Base-by-base conservation (phyloP, 1,140 invertebrate species). In the Bathynomus jamesi region DNA sequence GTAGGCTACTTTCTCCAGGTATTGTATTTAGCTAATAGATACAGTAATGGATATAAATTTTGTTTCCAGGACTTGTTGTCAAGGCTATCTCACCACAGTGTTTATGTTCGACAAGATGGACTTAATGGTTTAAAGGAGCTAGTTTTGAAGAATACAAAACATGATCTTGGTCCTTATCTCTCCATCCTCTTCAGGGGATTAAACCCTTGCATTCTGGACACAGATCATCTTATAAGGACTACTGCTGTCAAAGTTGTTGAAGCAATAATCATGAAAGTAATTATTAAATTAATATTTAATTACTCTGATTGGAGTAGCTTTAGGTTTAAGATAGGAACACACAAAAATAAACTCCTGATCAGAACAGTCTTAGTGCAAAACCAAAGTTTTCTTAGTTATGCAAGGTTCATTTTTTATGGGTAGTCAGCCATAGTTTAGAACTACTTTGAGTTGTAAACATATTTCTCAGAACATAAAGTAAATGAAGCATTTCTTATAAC, bases 1-100 rank as follows among this genome's bases (percentile, higher is more conserved):
- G 21, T 53, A 53, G 40, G 40, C 13, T 53, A 11, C 13, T 53
- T 53, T 3, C 13, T 17, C 40, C 13, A 17, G 40, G 21, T 53
- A 3, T 53, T 11, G 21, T 3, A 53, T 53, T 53, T 53, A 53
- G 13, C 13, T 17, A 53, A 53, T 3, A 3, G 21, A 53, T n/a
- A 62, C 24, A 64, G 17, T n/a, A 60, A 62, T 74, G 4, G 17
- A 67, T 53, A 2, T 40, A 28, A 74, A 64, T 73, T 73, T 67
- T 76, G 61, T 78, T 80, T 82, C 4, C 74, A 91, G 86, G 92
- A 93, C 79, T 82, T 92, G 0, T 78, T 94, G 3, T 85, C 85
- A 11, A 86, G 91, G 25, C 82, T 94, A 5, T 87, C 89, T 70
- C 92, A 94, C 83, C 88, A 92, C 79, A 94, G 91, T 80, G 85